Percentiles rank a stretch among this genome's conserved stretches.
Evolutionary conservation across 92 coral and sea anemone species (phyloP).

Genomic region (Bergia puertoricense): DNA sequence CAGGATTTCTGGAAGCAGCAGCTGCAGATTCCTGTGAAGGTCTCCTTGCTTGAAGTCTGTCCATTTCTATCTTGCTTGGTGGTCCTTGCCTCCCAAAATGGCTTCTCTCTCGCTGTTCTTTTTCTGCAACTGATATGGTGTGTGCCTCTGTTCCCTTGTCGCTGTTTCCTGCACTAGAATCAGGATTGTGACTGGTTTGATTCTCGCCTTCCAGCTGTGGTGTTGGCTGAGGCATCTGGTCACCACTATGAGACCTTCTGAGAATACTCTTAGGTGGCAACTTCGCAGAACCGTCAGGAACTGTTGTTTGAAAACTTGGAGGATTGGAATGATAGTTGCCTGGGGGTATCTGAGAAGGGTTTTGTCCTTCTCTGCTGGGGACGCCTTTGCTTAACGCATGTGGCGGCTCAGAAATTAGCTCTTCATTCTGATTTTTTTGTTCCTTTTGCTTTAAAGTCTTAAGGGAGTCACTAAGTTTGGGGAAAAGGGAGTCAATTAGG

Average conservation of each 20-base stretch:
- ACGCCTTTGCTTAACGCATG: not conserved
- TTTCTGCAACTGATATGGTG: not conserved
- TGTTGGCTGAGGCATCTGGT: not conserved
- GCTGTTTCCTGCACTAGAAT: not conserved
- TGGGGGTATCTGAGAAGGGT: not conserved
- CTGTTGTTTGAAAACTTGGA: not conserved
- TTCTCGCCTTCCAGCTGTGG: conserved; percentile 1
- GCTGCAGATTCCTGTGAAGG: conserved; percentile 16
- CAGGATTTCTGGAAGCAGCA: conserved; percentile 3
- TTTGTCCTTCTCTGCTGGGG: conserved; percentile 20
- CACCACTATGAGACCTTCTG: not conserved
- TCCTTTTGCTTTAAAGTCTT: conserved; percentile 74
- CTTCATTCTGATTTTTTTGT: conserved; percentile 18
- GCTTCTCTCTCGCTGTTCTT: not conserved
- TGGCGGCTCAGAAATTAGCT: not conserved
- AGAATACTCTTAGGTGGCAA: conserved; percentile 23
- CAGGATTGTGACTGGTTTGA: conserved; percentile 1
- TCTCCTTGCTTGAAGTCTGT: conserved; percentile 33
- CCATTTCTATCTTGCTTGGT: conserved; percentile 34
- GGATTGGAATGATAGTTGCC: not conserved
- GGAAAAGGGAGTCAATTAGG: conserved; percentile 86
- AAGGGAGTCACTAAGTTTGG: conserved; percentile 80
- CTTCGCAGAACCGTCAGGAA: not conserved
- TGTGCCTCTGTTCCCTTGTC: not conserved
- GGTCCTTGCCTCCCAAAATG: not conserved